Evolutionary conservation across 2,797 vertebrate genomes (phyloP).

Genomic region (Neostethus bicornis): DNA sequence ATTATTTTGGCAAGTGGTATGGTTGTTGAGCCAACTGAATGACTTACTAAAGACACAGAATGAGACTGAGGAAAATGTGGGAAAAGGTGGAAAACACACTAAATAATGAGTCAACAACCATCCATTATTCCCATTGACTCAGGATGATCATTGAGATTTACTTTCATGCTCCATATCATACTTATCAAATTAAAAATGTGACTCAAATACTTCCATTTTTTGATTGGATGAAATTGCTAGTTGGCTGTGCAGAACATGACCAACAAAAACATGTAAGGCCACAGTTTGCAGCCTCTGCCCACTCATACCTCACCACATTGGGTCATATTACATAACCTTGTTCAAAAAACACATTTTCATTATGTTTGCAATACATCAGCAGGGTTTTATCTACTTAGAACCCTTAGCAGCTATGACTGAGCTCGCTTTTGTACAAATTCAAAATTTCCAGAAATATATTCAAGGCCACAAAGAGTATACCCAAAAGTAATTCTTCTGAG

Average conservation of each 20-base stretch:
- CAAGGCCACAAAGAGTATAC: constrained; percentile 41
- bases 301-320: constrained; percentile 57
- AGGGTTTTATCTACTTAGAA: constrained; percentile 26
- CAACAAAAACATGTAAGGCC: constrained; percentile 66
- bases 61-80: constrained; percentile 58
- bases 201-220: too few species aligned
- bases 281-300: constrained; percentile 48
- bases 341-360: constrained; percentile 42
- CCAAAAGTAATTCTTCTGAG: constrained; percentile 39
- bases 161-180: constrained; percentile 15
- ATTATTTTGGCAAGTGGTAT: constrained; percentile 21
- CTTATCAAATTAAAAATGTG: not conserved
- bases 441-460: constrained; percentile 27
- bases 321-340: constrained; percentile 58
- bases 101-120: constrained; percentile 64
- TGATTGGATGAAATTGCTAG: constrained; percentile 28
- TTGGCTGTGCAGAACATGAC: constrained; percentile 41
- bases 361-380: constrained; percentile 32
- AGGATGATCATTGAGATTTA: constrained; percentile 31
- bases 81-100: constrained; percentile 60
- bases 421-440: constrained; percentile 34
- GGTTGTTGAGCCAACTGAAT: constrained; percentile 33
- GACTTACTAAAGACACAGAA: constrained; percentile 53
- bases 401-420: constrained; percentile 32
- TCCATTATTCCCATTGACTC: constrained; percentile 39